A percentile compares a stretch with the other conserved stretches of the same genome.
Evolutionary conservation across 2,797 vertebrate genomes (phyloP).

Genomic region (Chloroceryle inda): DNA sequence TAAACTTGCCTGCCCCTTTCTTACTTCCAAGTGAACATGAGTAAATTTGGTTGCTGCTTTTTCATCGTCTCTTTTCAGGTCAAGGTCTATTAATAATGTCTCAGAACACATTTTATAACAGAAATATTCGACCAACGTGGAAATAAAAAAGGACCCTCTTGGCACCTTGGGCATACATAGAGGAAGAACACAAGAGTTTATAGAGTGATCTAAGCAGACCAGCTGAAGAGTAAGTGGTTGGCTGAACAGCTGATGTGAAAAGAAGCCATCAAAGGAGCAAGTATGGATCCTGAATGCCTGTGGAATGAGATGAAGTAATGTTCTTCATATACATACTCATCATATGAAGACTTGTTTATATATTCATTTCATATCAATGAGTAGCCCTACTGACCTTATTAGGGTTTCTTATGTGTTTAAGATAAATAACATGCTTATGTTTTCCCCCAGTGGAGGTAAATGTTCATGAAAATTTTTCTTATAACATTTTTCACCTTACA

Average conservation of each 20-base stretch:
- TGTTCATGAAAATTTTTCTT: background rate
- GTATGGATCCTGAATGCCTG: background rate
- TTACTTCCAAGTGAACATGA: background rate
- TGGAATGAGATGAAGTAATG: conserved; percentile 12
- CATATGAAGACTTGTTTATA: background rate
- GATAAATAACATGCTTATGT: background rate
- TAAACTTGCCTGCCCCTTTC: background rate
- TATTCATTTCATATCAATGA: conserved; percentile 3
- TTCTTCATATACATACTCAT: background rate
- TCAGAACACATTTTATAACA: background rate
- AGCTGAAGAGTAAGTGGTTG: background rate
- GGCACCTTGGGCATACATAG: accelerated
- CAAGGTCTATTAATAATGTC: background rate
- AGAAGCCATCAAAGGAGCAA: background rate
- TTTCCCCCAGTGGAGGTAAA: background rate
- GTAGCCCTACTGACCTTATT: background rate
- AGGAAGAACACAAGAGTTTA: background rate
- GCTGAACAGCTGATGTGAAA: conserved; percentile 5
- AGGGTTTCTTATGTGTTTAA: background rate
- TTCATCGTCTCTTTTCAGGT: background rate
- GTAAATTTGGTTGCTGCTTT: background rate
- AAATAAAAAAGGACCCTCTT: background rate
- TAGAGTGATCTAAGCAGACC: background rate
- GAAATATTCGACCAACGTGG: background rate
- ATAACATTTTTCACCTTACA: background rate